Evolutionary conservation across 1,140 invertebrate species (phyloP).

Genomic region (Adoxophyes honmai): DNA sequence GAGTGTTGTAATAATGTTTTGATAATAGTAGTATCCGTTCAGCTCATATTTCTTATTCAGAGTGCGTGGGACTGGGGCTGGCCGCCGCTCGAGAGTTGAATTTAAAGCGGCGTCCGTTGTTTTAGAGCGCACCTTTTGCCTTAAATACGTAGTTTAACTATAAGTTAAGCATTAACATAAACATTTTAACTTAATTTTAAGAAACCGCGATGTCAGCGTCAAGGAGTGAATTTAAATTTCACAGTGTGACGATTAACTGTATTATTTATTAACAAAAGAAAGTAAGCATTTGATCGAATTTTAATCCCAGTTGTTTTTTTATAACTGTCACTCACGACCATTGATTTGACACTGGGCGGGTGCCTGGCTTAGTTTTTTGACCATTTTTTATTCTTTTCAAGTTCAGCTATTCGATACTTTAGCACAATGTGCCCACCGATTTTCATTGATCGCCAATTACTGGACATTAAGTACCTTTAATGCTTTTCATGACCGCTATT

Average conservation of each 20-base stretch:
- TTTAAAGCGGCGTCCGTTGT: slow-evolving; percentile 52
- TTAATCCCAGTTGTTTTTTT: slow-evolving; percentile 12
- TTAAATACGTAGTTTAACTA: background rate
- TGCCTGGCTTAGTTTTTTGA: slow-evolving; percentile 43
- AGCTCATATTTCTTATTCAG: slow-evolving; percentile 75
- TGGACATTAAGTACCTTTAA: slow-evolving; percentile 76
- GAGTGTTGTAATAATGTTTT: slow-evolving; percentile 77
- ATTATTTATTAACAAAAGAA: slow-evolving; percentile 12
- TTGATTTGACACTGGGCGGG: slow-evolving; percentile 55
- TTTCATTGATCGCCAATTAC: slow-evolving; percentile 77
- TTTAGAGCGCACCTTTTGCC: slow-evolving; percentile 30
- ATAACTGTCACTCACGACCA: slow-evolving; percentile 47
- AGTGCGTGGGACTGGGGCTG: slow-evolving; percentile 58
- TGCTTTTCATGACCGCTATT: slow-evolving; percentile 70
- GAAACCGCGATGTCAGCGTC: background rate
- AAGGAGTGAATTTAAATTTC: too few relatives aligned
- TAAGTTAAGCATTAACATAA: background rate
- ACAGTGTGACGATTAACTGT: too few relatives aligned
- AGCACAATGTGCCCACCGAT: slow-evolving; percentile 75
- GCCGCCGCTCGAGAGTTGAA: slow-evolving; percentile 54
- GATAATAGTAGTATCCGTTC: slow-evolving; percentile 75
- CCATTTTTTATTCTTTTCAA: slow-evolving; percentile 56
- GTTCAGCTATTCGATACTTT: slow-evolving; percentile 55
- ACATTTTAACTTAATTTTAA: background rate
- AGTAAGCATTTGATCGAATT: slow-evolving; percentile 15